Evolutionary conservation across 2,888 invertebrate species (phyloP), one percentile per base, ranked within the genome.

Genomic region (Conchocele bisecta): DNA sequence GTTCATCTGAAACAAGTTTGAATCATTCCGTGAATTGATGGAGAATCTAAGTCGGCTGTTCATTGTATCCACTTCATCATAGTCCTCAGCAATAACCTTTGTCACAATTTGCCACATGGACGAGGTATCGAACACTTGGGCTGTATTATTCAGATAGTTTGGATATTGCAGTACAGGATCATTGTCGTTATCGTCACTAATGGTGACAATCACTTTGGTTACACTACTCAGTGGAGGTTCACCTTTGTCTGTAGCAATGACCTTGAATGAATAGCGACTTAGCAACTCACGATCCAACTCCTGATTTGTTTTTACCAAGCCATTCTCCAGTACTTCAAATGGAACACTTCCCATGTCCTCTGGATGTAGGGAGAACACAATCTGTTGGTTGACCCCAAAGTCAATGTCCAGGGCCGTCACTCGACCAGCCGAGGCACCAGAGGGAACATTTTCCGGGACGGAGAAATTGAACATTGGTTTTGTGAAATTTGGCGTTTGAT

Each of bases 131-230:
- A 79, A 72, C 2, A 88, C 57, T 20, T 69, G 41, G 13, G 85
- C 79, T 3, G 86, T 82, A 59, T 80, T 83, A 60, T 87, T 85
- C 9, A 54, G 59, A n/a, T 60, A 53, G 42, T 63, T 80, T 2
- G 89, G 89, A 57, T 86, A 87, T 2, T 64, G 41, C 31, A 89
- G 81, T n/a, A 67, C 56, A 2, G 89, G 89, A 6, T 80, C 63
- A 51, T 86, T 83, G 69, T 89, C 89, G 73, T 89, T 89, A n/a
- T 81, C 80, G 65, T 89, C 89, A 0, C 70, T 68, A 3, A 89
- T 80, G 44, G 53, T 66, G 15, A 83, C 69, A 7, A 73, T 44
- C 0, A 83, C 79, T n/a, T 17, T 58, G 11, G 68, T 78, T 6
- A 74, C 64, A 56, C 68, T 64, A 44, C 73, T 77, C 11, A 69